Evolutionary conservation across 2,797 vertebrate genomes (phyloP).

Genomic region (Labroides dimidiatus): DNA sequence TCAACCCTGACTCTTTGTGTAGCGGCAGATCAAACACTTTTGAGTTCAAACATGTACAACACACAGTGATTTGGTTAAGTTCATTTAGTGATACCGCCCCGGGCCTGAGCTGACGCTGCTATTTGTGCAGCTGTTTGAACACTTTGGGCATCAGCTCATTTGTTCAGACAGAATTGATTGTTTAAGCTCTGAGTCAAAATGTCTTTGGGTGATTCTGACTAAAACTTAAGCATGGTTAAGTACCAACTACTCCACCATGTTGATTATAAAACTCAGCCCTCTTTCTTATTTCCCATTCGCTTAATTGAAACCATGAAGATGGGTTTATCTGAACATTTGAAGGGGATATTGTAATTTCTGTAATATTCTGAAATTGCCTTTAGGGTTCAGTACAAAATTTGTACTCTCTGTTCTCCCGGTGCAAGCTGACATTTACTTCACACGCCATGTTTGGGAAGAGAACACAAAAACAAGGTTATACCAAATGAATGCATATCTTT

Average conservation of each 20-base stretch:
- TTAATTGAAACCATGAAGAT: constrained; percentile 39
- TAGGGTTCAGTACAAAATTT: constrained; percentile 43
- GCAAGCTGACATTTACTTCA: constrained; percentile 50
- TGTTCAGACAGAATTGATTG: constrained; percentile 56
- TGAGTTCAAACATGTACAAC: constrained; percentile 23
- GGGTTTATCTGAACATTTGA: constrained; percentile 46
- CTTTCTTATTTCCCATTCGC: constrained; percentile 46
- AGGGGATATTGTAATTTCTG: constrained; percentile 42
- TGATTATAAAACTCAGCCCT: constrained; percentile 42
- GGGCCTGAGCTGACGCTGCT: constrained; percentile 29
- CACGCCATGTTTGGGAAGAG: constrained; percentile 39
- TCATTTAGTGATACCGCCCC: constrained; percentile 35
- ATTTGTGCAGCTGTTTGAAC: constrained; percentile 45
- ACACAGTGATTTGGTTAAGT: constrained; percentile 20
- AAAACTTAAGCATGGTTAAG: constrained; percentile 24
- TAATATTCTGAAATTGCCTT: constrained; percentile 30
- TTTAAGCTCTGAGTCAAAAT: constrained; percentile 43
- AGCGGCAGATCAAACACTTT: constrained; percentile 24
- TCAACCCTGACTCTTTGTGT: constrained; percentile 9
- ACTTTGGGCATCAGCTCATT: constrained; percentile 47
- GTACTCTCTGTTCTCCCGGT: constrained; percentile 39
- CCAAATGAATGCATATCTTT: constrained; percentile 81
- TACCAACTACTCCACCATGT: constrained; percentile 18
- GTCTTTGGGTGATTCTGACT: constrained; percentile 42
- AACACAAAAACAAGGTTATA: constrained; percentile 65